Base-by-base conservation (phyloP, 2,113 vertebrate genomes). In the Pseudorasbora parva region DNA sequence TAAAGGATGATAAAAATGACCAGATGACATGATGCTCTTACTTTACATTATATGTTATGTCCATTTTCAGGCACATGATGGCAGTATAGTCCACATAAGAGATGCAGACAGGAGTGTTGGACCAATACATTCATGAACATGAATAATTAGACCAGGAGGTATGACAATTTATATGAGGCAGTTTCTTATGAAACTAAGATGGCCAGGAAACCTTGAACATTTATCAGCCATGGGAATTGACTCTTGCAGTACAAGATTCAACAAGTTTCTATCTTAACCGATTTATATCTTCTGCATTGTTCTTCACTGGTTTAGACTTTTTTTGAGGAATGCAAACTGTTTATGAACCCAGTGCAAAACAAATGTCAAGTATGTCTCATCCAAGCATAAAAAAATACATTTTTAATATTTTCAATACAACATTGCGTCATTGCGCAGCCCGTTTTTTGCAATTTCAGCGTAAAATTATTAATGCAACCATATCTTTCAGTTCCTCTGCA, bases 11-110 rank as follows among this genome's bases (percentile, higher is more conserved):
- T 37, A 37, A 37, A 37, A 37, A 37, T 7, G 37, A 37, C 37
- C 37, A 37, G 0, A 37, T 37, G 37, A 37, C 37, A 37, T 30
- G 3, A 33, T 37, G 37, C 37, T 7, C 37, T 7, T 37, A 37
- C 37, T 1, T 37, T 37, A 37, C 37, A 37, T 8, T 54, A 54
- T 54, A 21, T 37, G 21, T 25, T 0, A 72, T 17, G 43, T 25
- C n/a, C n/a, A 2, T 25, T 49, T 25, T 49, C 7, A n/a, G n/a
- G 25, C 69, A 49, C 41, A 47, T 25, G 43, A 23, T 73, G 69
- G 43, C 69, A 73, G n/a, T 73, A 25, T 47, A 25, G 12, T 47
- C n/a, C 69, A 73, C 23, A 25, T 73, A 21, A 49, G 69, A 73
- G 43, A 25, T 11, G n/a, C 7, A 68, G 64, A 68, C 17, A 10